These are phyloP conservation scores for Phylloscopus collybita DNA, from an alignment of 2,797 vertebrate genomes.

Conservation along the genomic window DNA sequence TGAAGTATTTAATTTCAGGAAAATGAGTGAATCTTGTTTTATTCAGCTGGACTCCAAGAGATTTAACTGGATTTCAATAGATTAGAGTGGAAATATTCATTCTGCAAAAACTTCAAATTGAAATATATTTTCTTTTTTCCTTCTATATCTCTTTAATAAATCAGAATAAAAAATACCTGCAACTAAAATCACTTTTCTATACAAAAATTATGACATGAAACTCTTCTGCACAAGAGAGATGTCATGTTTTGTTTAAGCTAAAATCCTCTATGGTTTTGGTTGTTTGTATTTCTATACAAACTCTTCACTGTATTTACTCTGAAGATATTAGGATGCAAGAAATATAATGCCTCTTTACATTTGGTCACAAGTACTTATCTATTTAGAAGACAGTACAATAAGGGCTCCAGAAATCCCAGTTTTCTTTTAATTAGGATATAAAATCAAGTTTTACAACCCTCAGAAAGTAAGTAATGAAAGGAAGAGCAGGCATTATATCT, in stretches of 20 bases:
- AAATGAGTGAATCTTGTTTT: neutral
- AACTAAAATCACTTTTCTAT: neutral
- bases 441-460: neutral
- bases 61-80: neutral
- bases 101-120: neutral
- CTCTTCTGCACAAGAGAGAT: neutral
- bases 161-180: neutral
- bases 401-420: neutral
- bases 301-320: neutral
- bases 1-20: conserved; percentile 17
- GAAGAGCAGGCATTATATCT: neutral
- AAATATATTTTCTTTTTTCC: neutral
- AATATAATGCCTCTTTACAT: neutral
- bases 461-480: neutral
- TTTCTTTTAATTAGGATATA: neutral
- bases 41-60: neutral
- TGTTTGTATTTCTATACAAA: neutral
- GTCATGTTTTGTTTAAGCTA: neutral
- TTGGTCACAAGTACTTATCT: neutral
- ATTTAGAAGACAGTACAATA: neutral
- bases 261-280: neutral
- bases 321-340: neutral
- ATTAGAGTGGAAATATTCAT: neutral
- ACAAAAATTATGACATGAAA: neutral
- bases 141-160: neutral